phyloP scores from a whole-genome alignment of 2,888 invertebrate genomes.

The Oxyscelio sp. region DNA sequence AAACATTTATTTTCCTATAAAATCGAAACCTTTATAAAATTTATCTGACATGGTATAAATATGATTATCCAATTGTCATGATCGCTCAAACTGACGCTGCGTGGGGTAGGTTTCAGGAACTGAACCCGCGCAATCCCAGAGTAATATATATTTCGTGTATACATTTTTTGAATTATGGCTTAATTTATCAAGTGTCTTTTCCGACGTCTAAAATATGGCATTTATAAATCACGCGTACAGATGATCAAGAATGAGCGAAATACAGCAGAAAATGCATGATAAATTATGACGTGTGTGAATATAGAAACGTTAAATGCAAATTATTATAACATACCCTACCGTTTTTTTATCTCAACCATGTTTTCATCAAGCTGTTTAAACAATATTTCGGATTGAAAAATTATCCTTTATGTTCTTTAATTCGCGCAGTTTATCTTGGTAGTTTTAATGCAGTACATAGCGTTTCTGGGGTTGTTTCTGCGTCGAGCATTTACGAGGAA shows the following conservation, averaged over 20 bases:
- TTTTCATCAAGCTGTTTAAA: conserved; percentile 11
- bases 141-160: conserved; percentile 68
- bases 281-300: conserved; percentile 57
- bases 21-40: conserved; percentile 71
- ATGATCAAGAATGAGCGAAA: conserved; percentile 70
- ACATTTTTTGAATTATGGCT: conserved; percentile 69
- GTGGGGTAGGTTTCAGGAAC: conserved; percentile 10
- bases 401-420: conserved; percentile 32
- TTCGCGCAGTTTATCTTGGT: no score
- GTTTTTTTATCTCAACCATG: neutral
- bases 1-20: conserved; percentile 69
- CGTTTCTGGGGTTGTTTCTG: neutral
- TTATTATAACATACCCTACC: conserved; percentile 41
- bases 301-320: conserved; percentile 58
- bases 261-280: conserved; percentile 57
- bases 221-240: conserved; percentile 67
- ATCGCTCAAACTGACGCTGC: conserved; percentile 47
- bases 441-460: no score
- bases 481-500: conserved; percentile 48
- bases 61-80: conserved; percentile 64
- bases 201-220: conserved; percentile 67
- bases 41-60: conserved; percentile 44
- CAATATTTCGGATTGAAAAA: conserved; percentile 53
- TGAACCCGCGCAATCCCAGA: conserved; percentile 37
- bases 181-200: conserved; percentile 73